Base-by-base conservation (phyloP, 2,888 invertebrate genomes). In the Habroteleia sp. region DNA sequence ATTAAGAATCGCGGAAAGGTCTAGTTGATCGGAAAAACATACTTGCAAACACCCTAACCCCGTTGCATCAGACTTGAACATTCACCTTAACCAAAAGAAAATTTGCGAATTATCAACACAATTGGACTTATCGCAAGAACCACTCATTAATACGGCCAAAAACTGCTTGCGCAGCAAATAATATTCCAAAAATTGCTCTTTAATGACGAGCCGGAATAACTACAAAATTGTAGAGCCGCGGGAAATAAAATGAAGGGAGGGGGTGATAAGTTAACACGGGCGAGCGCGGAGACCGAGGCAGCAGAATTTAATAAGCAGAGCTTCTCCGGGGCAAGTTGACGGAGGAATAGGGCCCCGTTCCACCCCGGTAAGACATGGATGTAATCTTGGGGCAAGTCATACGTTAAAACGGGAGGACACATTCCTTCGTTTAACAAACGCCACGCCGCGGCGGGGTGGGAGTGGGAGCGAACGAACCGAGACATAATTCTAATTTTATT, bases 401-500 rank as follows among this genome's bases (percentile, higher is more conserved):
- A 84, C 83, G 85, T 84, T 84, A 85, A 82, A 83, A 81, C 77
- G 80, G 74, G 76, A 78, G 80, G 84, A 85, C 85, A 82, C 86
- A 87, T 87, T 87, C 87, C 87, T 77, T 75, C 73, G 80, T 80
- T 81, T 86, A 87, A 87, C 86, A 87, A 86, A 87, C 83, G 85
- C 80, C 75, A 76, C 25, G 39, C 25, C 56, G 48, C 58, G 42
- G 10, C 3, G 20, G 33, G 8, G 16, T 7, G 7, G 29, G 68
- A 39, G 37, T 39, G 17, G 44, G 39, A n/a, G n/a, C n/a, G n/a
- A n/a, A 11, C 11, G 16, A 62, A 37, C 31, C 42, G 41, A 54
- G 82, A 84, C 87, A 85, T 87, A 86, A 88, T 87, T 88, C 84
- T 86, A 85, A 87, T 88, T 88, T 88, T 87, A 88, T 87, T 87